Conservation (phyloP, 2,888 invertebrate genomes). For the Glaucopsyche alexis region DNA sequence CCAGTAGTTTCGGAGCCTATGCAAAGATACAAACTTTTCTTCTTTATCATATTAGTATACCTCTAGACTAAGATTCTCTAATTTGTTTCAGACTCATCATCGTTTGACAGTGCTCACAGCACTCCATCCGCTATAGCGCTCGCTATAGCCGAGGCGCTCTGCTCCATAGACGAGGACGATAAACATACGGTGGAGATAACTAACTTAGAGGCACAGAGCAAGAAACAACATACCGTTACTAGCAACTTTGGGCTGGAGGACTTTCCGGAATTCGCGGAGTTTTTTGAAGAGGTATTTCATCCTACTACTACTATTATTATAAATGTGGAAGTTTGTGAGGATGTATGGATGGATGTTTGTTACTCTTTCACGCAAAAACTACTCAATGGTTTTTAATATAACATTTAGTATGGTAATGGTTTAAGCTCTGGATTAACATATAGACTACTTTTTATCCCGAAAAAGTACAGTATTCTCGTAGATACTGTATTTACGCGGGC, state of each 20-base stretch:
- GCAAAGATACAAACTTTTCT: too few relatives aligned
- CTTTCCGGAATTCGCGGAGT: constrained; percentile 69
- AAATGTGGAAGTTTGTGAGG: too few relatives aligned
- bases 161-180: constrained; percentile 88
- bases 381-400: background rate
- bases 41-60: too few relatives aligned
- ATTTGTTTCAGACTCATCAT: constrained; percentile 55
- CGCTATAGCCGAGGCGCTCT: constrained; percentile 88
- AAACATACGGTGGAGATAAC: constrained; percentile 88
- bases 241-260: constrained; percentile 65
- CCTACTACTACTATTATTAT: background rate
- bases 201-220: constrained; percentile 79
- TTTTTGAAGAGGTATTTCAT: constrained; percentile 61
- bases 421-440: background rate
- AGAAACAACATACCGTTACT: constrained; percentile 59
- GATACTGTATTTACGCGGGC: too few relatives aligned
- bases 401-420: background rate
- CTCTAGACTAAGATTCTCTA: too few relatives aligned
- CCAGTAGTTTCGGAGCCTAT: too few relatives aligned
- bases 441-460: too few relatives aligned
- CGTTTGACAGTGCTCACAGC: constrained; percentile 68
- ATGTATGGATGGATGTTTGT: too few relatives aligned
- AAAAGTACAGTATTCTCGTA: too few relatives aligned
- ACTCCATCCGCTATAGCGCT: constrained; percentile 80
- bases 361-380: too few relatives aligned